These are phyloP conservation scores for Anagrus nilaparvatae DNA, from an alignment of 1,140 invertebrate genomes.

Conservation along the genomic window DNA sequence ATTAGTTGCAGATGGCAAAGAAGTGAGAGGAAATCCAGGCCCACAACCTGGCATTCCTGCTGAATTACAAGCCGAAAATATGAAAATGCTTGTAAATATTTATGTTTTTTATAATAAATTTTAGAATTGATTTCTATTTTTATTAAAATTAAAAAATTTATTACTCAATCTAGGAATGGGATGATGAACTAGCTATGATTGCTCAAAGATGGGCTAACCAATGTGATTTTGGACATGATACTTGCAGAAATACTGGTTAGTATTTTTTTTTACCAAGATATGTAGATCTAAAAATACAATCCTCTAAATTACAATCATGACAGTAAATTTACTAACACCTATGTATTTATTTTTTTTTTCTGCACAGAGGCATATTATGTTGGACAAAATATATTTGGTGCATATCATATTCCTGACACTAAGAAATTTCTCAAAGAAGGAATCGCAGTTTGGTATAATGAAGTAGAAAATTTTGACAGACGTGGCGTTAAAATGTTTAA, in stretches of 20 bases:
- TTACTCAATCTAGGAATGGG: constrained; percentile 21
- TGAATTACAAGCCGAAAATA: too few relatives aligned
- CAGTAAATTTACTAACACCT: background rate
- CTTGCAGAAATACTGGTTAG: constrained; percentile 13
- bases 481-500: background rate
- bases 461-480: constrained; percentile 15
- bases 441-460: constrained; percentile 20
- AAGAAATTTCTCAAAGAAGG: constrained; percentile 3
- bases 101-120: too few relatives aligned
- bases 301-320: background rate
- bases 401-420: constrained; percentile 1
- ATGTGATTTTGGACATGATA: constrained; percentile 20
- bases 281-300: too few relatives aligned
- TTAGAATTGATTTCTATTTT: too few relatives aligned
- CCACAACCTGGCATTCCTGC: constrained; percentile 7
- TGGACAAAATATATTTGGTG: constrained; percentile 20
- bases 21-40: constrained; percentile 12
- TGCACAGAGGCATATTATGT: constrained; percentile 16
- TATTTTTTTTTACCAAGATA: too few relatives aligned
- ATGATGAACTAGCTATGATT: constrained; percentile 16
- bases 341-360: background rate
- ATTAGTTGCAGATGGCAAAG: too few relatives aligned
- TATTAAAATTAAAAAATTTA: too few relatives aligned
- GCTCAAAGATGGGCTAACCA: constrained; percentile 24
- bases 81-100: too few relatives aligned